Conservation (phyloP, 2,888 invertebrate genomes). For the Crepidodera aurea region DNA sequence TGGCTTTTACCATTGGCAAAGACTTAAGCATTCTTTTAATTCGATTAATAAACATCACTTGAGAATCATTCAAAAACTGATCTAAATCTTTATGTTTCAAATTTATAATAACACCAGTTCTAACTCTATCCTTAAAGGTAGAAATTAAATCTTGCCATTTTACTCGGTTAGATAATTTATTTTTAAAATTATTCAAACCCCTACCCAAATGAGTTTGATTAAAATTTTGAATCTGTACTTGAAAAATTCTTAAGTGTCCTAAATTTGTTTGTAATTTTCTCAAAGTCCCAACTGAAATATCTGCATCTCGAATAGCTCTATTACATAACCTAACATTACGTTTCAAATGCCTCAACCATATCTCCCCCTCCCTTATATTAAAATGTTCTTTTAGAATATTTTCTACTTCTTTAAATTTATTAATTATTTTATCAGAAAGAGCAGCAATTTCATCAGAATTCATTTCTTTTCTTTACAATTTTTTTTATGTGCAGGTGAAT, state of each 20-base stretch:
- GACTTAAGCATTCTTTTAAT: background rate
- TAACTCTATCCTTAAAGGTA: constrained; percentile 6
- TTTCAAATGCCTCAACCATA: background rate
- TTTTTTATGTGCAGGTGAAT: too few species aligned
- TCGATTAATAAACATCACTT: background rate
- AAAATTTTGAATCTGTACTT: background rate
- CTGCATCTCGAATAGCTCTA: background rate
- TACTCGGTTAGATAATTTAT: background rate
- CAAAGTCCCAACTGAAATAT: background rate
- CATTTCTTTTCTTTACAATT: background rate
- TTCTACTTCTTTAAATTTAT: background rate
- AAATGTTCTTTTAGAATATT: background rate
- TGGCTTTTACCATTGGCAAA: background rate
- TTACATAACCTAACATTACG: background rate
- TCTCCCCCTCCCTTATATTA: background rate
- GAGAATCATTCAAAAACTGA: constrained; percentile 7
- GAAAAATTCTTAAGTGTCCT: background rate
- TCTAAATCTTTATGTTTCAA: constrained; percentile 4
- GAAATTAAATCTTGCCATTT: constrained; percentile 14
- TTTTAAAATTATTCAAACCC: background rate
- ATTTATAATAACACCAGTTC: constrained; percentile 11
- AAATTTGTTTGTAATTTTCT: constrained; percentile 1
- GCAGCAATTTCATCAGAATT: background rate
- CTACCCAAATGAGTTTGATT: background rate
- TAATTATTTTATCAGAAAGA: background rate